phyloP scores from a whole-genome alignment of 2,888 invertebrate genomes.

The Lasioglossum leucozonium region DNA sequence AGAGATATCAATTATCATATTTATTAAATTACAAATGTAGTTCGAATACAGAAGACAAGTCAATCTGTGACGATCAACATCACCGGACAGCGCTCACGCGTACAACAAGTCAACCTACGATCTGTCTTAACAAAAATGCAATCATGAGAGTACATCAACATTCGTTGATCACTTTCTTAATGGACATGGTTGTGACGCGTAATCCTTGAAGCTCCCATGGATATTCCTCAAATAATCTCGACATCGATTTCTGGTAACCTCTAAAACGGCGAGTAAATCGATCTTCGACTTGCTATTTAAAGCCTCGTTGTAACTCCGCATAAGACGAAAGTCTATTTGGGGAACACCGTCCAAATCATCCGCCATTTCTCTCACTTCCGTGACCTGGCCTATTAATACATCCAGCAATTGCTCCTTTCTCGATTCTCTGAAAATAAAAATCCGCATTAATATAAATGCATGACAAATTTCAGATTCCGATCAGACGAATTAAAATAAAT shows the following conservation, averaged over 20 bases:
- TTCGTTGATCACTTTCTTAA: conserved; percentile 57
- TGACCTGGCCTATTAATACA: conserved; percentile 62
- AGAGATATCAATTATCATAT: neutral
- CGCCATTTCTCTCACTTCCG: conserved; percentile 58
- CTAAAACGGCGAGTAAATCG: conserved; percentile 68
- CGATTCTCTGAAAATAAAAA: conserved; percentile 63
- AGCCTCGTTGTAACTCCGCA: conserved; percentile 69
- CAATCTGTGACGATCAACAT: neutral
- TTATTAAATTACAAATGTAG: conserved; percentile 41
- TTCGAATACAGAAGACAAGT: conserved; percentile 17
- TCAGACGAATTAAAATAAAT: neutral
- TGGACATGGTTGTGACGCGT: conserved; percentile 75
- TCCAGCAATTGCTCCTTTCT: conserved; percentile 58
- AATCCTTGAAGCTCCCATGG: conserved; percentile 72
- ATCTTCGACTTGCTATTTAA: conserved; percentile 60
- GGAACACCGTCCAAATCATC: conserved; percentile 73
- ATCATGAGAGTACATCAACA: neutral
- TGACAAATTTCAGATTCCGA: neutral
- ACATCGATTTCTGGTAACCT: conserved; percentile 67
- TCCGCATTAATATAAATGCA: neutral
- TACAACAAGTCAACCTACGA: neutral
- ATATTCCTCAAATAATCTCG: conserved; percentile 70
- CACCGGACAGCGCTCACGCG: conserved; percentile 9
- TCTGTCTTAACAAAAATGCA: neutral
- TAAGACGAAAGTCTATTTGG: conserved; percentile 71